A percentile compares a stretch with the other conserved stretches of the same genome.
phyloP scores from a whole-genome alignment of 2,113 vertebrate species.

The Cyanoderma ruficeps region DNA sequence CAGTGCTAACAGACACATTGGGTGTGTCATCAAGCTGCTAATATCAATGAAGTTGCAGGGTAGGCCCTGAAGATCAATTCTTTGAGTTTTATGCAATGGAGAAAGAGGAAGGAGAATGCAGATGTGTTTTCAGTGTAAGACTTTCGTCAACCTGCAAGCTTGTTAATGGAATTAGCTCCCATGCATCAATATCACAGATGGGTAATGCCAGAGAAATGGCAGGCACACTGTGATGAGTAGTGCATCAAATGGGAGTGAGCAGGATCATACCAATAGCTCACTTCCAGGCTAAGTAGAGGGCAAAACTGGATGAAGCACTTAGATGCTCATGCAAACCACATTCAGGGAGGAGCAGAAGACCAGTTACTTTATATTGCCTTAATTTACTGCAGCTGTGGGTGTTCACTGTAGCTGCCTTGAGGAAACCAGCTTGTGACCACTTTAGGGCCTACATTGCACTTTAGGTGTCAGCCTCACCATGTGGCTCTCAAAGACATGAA shows the following conservation, averaged over 20 bases:
- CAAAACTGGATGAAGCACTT: not conserved
- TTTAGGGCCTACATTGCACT: not conserved
- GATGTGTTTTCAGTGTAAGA: not conserved
- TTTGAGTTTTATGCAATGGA: not conserved
- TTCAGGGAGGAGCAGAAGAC: not conserved
- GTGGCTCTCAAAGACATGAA: not conserved
- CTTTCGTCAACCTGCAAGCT: not conserved
- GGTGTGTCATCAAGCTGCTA: slow-evolving; percentile 12
- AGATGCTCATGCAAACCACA: not conserved
- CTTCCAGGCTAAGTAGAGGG: not conserved
- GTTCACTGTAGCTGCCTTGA: not conserved
- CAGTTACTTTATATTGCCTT: not conserved
- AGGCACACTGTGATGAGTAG: not conserved
- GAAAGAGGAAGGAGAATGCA: not conserved
- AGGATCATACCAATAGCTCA: not conserved
- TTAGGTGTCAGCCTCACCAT: not conserved
- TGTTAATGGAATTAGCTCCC: not conserved
- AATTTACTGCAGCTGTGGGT: not conserved
- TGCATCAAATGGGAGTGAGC: not conserved
- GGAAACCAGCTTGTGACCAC: not conserved
- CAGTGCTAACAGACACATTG: not conserved
- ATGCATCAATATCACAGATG: not conserved
- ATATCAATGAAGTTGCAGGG: slow-evolving; percentile 13
- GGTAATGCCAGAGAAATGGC: not conserved
- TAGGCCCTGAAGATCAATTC: not conserved